Evolutionary conservation across 1,140 invertebrate species (phyloP), one percentile per base, ranked within the genome.

Genomic region (Bombus superbus): DNA sequence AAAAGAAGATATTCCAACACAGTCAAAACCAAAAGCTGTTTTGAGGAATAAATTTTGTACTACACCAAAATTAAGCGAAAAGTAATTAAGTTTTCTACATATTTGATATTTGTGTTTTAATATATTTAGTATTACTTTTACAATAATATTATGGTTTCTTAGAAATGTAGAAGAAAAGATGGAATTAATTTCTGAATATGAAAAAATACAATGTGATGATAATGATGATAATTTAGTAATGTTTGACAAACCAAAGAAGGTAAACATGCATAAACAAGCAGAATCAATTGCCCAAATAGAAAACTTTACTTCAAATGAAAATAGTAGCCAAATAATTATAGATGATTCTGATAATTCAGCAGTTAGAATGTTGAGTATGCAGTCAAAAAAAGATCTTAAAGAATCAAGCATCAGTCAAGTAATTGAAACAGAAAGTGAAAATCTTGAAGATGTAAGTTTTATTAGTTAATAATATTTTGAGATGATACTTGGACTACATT

Each of bases 1-100:
- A 93, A 95, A 95, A 10, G 95, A 93, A 87, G 83, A 92, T 76
- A 86, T 81, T 9, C 66, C 71, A 25, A 77, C 85, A 44, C 77
- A 64, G 38, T 62, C 79, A 62, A 81, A 89, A 82, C 28, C 85
- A 28, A 73, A 69, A 66, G 66, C 35, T 74, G 44, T 59, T 15
- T 53, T 22, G 18, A 88, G 25, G 75, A 93, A 92, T 35, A 94
- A 92, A 92, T 93, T 93, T 87, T 90, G 86, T 35, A 76, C 79
- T 38, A 59, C 85, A 59, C 84, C 91, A 77, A 66, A 88, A 18
- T 69, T 78, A 28, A 88, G 81, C 76, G 78, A 88, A 59, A 91
- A 3, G 89, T 90, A 81, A 91, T 64, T 86, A 47, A 71, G 15
- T 81, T 40, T 89, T 79, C 47, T 81, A 73, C 42, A 57, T 66